phyloP scores from a whole-genome alignment of 1,140 invertebrate species.

The Papilio xuthus region DNA sequence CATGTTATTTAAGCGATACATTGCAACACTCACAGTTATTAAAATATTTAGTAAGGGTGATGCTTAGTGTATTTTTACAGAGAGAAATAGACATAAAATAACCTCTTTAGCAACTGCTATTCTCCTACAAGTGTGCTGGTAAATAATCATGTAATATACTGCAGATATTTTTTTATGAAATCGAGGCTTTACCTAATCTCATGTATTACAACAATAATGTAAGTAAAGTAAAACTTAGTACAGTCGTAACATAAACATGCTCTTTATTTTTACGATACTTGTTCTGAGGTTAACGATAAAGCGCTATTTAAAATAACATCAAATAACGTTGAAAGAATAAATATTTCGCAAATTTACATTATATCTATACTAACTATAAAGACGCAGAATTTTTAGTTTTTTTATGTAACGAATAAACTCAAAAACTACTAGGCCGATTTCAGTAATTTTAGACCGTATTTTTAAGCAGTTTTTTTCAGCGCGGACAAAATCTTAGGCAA shows the following conservation, averaged over 20 bases:
- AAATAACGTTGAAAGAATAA: not conserved
- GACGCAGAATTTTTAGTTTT: too few relatives aligned
- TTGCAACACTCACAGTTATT: too few relatives aligned
- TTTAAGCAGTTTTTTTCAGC: too few relatives aligned
- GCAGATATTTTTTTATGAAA: not conserved
- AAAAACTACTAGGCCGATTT: too few relatives aligned
- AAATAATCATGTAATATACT: not conserved
- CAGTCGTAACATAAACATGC: constrained; percentile 8
- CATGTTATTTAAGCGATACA: too few relatives aligned
- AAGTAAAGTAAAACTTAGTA: constrained; percentile 17
- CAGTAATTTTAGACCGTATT: too few relatives aligned
- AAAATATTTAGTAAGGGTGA: too few relatives aligned
- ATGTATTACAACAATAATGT: constrained; percentile 2
- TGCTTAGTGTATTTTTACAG: too few relatives aligned
- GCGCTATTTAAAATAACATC: constrained; percentile 3
- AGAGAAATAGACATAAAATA: too few relatives aligned
- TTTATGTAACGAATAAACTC: too few relatives aligned
- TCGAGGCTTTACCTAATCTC: not conserved
- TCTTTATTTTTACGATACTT: constrained; percentile 22
- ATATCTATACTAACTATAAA: not conserved
- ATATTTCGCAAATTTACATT: not conserved
- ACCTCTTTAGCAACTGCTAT: not conserved
- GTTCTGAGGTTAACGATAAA: constrained; percentile 7
- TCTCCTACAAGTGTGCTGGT: not conserved
- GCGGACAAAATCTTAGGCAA: too few relatives aligned